Evolutionary conservation across 2,113 vertebrate species (phyloP), one percentile per base, ranked within the genome.

Genomic region (Cololabis saira): DNA sequence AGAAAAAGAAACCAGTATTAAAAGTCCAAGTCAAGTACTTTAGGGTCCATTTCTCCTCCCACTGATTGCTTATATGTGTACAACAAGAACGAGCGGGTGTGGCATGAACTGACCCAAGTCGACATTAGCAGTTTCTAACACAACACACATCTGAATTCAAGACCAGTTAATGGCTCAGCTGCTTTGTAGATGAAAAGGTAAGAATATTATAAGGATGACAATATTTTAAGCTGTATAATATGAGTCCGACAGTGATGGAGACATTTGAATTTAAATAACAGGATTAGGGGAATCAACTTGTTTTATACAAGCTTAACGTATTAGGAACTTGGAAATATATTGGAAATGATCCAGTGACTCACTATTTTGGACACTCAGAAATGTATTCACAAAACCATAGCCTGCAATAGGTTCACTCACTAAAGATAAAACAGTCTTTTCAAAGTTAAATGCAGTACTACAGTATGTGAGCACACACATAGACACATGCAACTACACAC

Each of bases 401-500:
- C n/a, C 61, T 52, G 4, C 33, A 40, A 8, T 42, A 24, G 55
- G 16, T 24, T 41, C 5, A 27, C 18, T 30, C 12, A 52, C 12
- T 50, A 67, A 67, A 30, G 67, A 37, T 37, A 47, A 48, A 48
- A 17, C 12, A 69, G 44, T 52, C 18, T 18, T 51, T 16, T 42
- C 9, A 67, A 67, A 18, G 60, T 22, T 30, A 7, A 45, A 40
- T 61, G 51, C 17, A 65, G 24, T 40, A 54, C 22, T 18, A n/a
- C n/a, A n/a, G n/a, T n/a, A 41, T 13, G 48, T 27, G 24, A 27
- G 43, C 19, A 52, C 41, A 16, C 61, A 59, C 42, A 61, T n/a
- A n/a, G n/a, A n/a, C 17, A 56, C 4, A 52, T 43, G 24, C 24
- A 5, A 27, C 24, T 27, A 27, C 13, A 37, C 51, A 60, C 30